Base-by-base conservation (phyloP, 53 echinoderm and acorn worm species). In the Holothuria scabra region DNA sequence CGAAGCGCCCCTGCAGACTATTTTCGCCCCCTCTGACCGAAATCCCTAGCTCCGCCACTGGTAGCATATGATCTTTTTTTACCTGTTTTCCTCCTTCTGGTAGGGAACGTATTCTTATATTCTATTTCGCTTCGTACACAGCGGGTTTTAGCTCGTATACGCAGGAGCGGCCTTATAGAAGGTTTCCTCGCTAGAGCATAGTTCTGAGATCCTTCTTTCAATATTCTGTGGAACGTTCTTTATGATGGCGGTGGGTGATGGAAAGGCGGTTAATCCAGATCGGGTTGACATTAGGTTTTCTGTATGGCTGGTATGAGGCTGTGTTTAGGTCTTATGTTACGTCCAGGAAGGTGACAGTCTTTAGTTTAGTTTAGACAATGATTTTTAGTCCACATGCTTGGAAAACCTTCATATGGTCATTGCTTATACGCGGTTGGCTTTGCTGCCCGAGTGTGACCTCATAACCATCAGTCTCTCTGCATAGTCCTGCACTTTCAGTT, bases 241-340 rank as follows among this genome's bases (percentile, higher is more conserved):
- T 46, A 56, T 22, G 30, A 74, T 62, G 19, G 74, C 20, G 11
- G 85, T 18, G 86, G 86, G 65, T 86, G 86, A 52, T 86, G 21
- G 86, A 76, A 2, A 63, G 20, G 5, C 32, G 16, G 37, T 86
- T 55, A 46, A 78, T 35, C 29, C 76, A 74, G 6, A 78, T 46
- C 28, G 76, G 78, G 4, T 63, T 18, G n/a, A 76, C 78, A 44
- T 74, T 86, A 32, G 24, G 82, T 46, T n/a, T n/a, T n/a, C n/a
- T n/a, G n/a, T n/a, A n/a, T n/a, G n/a, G n/a, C n/a, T n/a, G n/a
- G n/a, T n/a, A 56, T 1, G 69, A 37, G 64, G 63, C 86, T 4
- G 61, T 61, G 63, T 32, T 59, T 12, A 85, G 44, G 56, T 85
- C 60, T 9, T 75, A 76, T 5, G 76, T 85, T 12, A 85, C 76